These are phyloP conservation scores for Amphilophus citrinellus DNA, from an alignment of 2,113 vertebrate genomes.

Conservation along the genomic window DNA sequence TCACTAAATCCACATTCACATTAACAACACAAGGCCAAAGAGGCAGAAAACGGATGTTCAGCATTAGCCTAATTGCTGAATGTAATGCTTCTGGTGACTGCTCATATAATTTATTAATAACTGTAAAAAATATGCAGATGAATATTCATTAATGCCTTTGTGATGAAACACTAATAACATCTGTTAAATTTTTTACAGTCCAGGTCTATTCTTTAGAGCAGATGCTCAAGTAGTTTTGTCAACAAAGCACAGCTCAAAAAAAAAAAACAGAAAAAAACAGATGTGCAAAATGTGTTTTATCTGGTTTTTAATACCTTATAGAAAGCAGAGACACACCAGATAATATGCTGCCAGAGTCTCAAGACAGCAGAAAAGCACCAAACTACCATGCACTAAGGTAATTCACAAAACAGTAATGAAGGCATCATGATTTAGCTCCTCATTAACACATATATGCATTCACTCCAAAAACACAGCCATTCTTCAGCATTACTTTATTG, in stretches of 20 bases:
- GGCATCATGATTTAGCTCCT: conserved; percentile 48
- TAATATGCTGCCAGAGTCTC: conserved; percentile 21
- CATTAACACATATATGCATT: conserved; percentile 46
- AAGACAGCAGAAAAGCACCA: conserved; percentile 11
- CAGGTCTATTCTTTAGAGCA: conserved; percentile 32
- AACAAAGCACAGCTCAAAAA: background rate
- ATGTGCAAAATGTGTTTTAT: background rate
- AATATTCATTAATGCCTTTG: conserved; percentile 56
- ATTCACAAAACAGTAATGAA: conserved; percentile 47
- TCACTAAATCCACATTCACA: conserved; percentile 14
- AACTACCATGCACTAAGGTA: conserved; percentile 23
- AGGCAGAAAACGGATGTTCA: conserved; percentile 3
- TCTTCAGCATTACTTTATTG: conserved; percentile 20
- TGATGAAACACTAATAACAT: conserved; percentile 54
- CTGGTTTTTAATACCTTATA: background rate
- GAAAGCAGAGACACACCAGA: conserved; percentile 17
- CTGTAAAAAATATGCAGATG: conserved; percentile 59
- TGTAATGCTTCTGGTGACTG: conserved; percentile 15
- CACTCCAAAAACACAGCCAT: conserved; percentile 17
- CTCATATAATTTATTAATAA: conserved; percentile 62
- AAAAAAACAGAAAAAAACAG: background rate
- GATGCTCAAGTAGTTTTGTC: conserved; percentile 28
- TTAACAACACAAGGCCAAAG: conserved; percentile 30
- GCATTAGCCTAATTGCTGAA: conserved; percentile 38
- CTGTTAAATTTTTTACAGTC: conserved; percentile 34